Evolutionary conservation across 2,888 invertebrate species (phyloP), one percentile per base, ranked within the genome.

Genomic region (Leptopilina syphax): DNA sequence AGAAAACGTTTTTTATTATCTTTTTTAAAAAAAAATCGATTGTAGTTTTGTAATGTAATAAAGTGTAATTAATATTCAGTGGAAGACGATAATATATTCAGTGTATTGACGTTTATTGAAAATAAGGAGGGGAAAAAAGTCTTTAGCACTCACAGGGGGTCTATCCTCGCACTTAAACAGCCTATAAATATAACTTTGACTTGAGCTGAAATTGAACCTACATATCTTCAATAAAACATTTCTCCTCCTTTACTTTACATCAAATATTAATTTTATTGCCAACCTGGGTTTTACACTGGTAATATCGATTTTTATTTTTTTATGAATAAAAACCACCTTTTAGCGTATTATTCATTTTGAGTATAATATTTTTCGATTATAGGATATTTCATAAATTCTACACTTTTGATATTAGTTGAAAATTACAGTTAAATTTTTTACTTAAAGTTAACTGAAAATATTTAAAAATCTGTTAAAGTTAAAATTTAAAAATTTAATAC

Each of bases 171-270:
- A 78, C 85, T 88, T 87, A 88, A 63, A 87, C 86, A 87, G 85
- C 86, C 86, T 82, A 87, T 88, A 87, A 88, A 88, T 88, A 88
- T 87, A 82, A 85, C 85, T 88, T 88, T 88, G 87, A 88, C 87
- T 88, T 83, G 84, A 80, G 82, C 85, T 86, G 88, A 89, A 73
- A 88, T 89, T 89, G 87, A 88, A 88, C 86, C 84, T 82, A 83
- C 84, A 84, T 83, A 79, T 73, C 73, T 73, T 73, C 54, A 24
- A 54, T 73, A 73, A 73, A 57, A 57, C 73, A 73, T 73, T 44
- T 34, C 13, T 27, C 54, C 70, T 70, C n/a, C 41, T 41, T 57
- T 57, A 73, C n/a, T 57, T 57, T 57, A 57, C 54, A 73, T 73
- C 13, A 73, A 73, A 73, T 73, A 73, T 73, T 34, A 34, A 57